These are phyloP conservation scores for Austrolebias charrua DNA, from an alignment of 2,797 vertebrate species.

Conservation along the genomic window DNA sequence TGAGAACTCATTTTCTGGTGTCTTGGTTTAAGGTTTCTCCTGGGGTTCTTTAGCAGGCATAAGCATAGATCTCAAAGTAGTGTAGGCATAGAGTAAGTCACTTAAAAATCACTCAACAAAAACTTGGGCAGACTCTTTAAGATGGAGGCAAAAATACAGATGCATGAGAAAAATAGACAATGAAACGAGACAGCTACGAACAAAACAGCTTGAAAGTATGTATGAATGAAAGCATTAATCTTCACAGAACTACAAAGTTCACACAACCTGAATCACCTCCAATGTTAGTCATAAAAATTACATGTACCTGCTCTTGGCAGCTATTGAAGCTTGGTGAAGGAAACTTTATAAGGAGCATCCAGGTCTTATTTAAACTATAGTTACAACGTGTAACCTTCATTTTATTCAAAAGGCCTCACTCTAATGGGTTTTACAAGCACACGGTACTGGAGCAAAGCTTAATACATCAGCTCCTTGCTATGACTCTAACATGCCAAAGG, in stretches of 20 bases:
- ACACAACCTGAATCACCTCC: background rate
- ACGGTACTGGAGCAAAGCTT: background rate
- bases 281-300: constrained; percentile 1
- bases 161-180: constrained; percentile 15
- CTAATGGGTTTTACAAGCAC: constrained; percentile 9
- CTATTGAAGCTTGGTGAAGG: background rate
- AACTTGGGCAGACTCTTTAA: too few species aligned
- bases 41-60: too few species aligned
- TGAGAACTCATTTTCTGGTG: too few species aligned
- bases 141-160: constrained; percentile 12
- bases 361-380: constrained; percentile 10
- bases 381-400: background rate
- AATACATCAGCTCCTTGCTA: constrained; percentile 2
- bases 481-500: background rate
- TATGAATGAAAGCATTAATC: background rate
- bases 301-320: constrained; percentile 3
- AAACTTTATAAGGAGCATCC: background rate
- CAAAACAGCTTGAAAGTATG: background rate
- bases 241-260: background rate
- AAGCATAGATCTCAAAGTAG: too few species aligned
- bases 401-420: background rate
- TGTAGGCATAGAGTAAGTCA: too few species aligned
- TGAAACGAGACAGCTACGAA: background rate
- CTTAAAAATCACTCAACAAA: too few species aligned
- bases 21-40: too few species aligned